Conservation (phyloP, 1,140 invertebrate species). For the Habropoda laboriosa region DNA sequence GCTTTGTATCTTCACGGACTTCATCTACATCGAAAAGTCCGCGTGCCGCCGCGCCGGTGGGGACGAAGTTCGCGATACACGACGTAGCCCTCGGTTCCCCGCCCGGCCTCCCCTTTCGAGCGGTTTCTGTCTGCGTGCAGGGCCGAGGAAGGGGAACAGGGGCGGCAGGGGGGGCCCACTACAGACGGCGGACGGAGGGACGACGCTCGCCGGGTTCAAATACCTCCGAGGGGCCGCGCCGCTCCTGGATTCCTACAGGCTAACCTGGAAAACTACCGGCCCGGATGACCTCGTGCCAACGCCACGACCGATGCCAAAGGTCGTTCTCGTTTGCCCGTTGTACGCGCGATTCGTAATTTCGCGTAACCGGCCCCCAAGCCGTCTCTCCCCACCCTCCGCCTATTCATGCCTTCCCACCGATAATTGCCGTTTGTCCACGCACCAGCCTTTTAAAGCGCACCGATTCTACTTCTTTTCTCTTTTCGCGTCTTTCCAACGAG, state of each 20-base stretch:
- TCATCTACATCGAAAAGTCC: slow-evolving; percentile 34
- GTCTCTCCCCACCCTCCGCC: neutral
- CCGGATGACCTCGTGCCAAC: slow-evolving; percentile 49
- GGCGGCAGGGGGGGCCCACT: slow-evolving; percentile 37
- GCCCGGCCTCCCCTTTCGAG: slow-evolving; percentile 40
- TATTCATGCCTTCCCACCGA: neutral
- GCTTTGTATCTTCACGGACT: slow-evolving; percentile 31
- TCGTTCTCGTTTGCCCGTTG: slow-evolving; percentile 30
- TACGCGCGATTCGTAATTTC: slow-evolving; percentile 14
- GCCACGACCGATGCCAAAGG: slow-evolving; percentile 40
- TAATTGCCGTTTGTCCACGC: neutral
- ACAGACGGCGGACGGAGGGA: slow-evolving; percentile 52
- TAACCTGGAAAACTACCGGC: slow-evolving; percentile 51
- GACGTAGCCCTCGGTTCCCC: slow-evolving; percentile 31
- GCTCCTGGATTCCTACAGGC: slow-evolving; percentile 55
- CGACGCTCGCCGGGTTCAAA: slow-evolving; percentile 65
- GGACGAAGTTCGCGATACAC: slow-evolving; percentile 47
- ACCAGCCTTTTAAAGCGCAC: neutral
- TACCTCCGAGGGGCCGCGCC: slow-evolving; percentile 61
- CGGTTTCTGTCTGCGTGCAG: slow-evolving; percentile 40
- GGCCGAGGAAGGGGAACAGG: slow-evolving; percentile 28
- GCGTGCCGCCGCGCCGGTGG: too few species aligned
- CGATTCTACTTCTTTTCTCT: too few species aligned
- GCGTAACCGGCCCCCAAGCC: neutral
- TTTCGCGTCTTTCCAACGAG: too few species aligned